Base-by-base conservation (phyloP, 2,888 invertebrate species). In the Chrysomela aeneicollis region DNA sequence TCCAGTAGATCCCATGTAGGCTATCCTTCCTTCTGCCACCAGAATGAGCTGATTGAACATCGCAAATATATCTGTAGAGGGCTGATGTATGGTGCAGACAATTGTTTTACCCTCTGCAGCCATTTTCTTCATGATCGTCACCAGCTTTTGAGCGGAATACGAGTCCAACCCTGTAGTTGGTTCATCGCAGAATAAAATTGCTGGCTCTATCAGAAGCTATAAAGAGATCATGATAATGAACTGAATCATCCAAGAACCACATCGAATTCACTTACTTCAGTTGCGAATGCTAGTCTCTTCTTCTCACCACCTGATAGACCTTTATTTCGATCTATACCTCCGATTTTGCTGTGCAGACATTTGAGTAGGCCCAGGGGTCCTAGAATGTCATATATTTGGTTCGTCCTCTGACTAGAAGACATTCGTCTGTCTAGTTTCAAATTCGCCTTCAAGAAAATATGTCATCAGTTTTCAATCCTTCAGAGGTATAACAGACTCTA, bases 161-260 rank as follows among this genome's bases (percentile, higher is more conserved):
- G 96, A 94, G 81, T 98, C 98, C 61, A 92, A 81, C 0, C 97
- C 96, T 0, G 97, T 97, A 0, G 98, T 98, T 6, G 97, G 97
- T 79, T 98, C 98, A 77, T 98, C 98, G 79, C 96, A 94, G 83
- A 98, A 97, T 46, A 98, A 84, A 35, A 98, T 86, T 0, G 92
- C 89, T 0, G 98, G 98, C 83, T 97, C 93, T 46, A 94, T 96
- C 59, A 98, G 82, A 37, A 94, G 85, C 91, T 93, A 80, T 12
- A 78, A 77, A 62, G 55, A 63, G 2, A 35, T 12, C 12, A 26
- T 6, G 6, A 26, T 3, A 26, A 26, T 26, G 4, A 26, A 26
- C 26, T 26, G 26, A 26, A 26, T n/a, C n/a, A n/a, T n/a, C n/a
- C n/a, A n/a, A n/a, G n/a, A n/a, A n/a, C n/a, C n/a, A n/a, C 6